phyloP scores from a whole-genome alignment of 2,797 vertebrate species.

The Pelochelys cantorii region DNA sequence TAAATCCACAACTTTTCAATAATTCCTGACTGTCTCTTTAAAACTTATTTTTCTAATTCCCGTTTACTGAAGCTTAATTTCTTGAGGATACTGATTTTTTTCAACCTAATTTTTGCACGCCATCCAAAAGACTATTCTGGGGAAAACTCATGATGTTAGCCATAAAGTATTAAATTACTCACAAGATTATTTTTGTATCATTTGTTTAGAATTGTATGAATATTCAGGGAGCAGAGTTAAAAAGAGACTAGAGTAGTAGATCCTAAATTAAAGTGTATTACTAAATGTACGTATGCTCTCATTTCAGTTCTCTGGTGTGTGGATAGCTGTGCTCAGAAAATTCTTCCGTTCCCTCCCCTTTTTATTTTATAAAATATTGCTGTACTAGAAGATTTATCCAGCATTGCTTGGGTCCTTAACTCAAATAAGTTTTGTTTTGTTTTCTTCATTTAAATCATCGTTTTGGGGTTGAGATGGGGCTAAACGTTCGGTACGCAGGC shows the following conservation, averaged over 20 bases:
- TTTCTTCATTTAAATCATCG: too few species aligned
- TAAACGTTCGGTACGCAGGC: too few species aligned
- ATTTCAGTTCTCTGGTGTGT: background rate
- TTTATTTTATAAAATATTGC: background rate
- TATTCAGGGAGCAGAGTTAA: background rate
- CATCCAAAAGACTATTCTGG: background rate
- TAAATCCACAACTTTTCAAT: background rate
- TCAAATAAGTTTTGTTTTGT: too few species aligned
- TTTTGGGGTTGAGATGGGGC: too few species aligned
- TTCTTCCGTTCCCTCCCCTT: background rate
- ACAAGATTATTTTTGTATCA: background rate
- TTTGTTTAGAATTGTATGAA: background rate
- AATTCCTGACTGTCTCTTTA: background rate
- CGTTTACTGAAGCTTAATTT: background rate
- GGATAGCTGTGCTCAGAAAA: background rate
- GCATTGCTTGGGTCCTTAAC: too few species aligned
- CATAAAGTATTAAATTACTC: background rate
- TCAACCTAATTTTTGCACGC: background rate
- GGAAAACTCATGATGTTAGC: background rate
- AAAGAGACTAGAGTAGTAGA: background rate
- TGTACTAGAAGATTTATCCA: too few species aligned
- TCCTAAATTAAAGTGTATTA: background rate
- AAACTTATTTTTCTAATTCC: background rate
- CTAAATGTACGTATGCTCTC: background rate
- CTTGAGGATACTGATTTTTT: background rate